Base-by-base conservation (phyloP, 1,140 invertebrate species). In the Drosophila azteca region DNA sequence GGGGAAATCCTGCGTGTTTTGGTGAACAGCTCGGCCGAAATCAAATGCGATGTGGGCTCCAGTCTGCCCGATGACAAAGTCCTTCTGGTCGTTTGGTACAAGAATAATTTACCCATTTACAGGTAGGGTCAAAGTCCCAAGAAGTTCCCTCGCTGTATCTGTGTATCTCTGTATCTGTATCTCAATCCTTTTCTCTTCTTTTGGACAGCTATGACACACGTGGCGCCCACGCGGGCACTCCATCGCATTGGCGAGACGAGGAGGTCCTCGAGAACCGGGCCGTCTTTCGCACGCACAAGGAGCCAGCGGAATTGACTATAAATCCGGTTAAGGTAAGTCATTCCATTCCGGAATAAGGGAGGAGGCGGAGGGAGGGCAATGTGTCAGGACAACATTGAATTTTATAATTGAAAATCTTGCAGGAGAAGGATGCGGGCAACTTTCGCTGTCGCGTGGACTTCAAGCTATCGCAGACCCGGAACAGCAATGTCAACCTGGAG, bases 371-470 rank as follows among this genome's bases (percentile, higher is more conserved):
- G 17, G 43, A 20, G 11, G 22, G n/a, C 62, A 24, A 64, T 75
- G 62, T 68, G 70, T 74, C 81, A 85, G 17, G 24, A 69, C 75
- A 66, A 46, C 58, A 77, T 54, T 69, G 60, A 46, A 71, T 62
- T 85, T 77, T 84, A 69, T 89, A 90, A 89, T 89, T 88, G 73
- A 66, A 85, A 84, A 94, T 95, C 2, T 92, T 58, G 53, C 92
- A 94, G 78, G 93, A 95, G 54, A 93, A 93, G 41, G 96, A 96
- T 91, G 94, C 95, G 71, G 95, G 95, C 4, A 94, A 95, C 46
- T 96, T 96, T 92, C 93, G 95, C 67, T 96, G 95, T 92, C 92
- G 95, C 50, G 96, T 97, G 44, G 96, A 97, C 91, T 97, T 96
- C 88, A 94, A 94, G 58, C 94, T 95, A 60, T 96, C 95, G 31